These are phyloP conservation scores for Acrossocheilus wenchowensis DNA, from an alignment of 2,797 vertebrate species.

Conservation along the genomic window DNA sequence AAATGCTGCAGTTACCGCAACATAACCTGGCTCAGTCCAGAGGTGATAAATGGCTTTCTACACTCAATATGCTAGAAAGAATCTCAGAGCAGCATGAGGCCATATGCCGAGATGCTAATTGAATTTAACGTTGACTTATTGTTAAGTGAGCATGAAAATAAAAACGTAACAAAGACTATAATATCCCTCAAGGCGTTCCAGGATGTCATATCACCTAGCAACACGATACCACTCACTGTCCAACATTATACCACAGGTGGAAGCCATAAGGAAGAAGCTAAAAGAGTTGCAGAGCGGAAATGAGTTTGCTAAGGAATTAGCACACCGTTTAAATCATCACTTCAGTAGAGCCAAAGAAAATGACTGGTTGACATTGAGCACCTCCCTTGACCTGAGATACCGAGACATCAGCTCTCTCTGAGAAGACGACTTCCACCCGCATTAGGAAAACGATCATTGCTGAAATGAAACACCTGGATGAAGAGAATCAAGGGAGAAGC, in stretches of 20 bases:
- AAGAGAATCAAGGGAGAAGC: background rate
- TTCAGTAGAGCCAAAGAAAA: background rate
- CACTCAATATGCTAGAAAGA: conserved; percentile 23
- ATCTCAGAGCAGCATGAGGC: conserved; percentile 4
- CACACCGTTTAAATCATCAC: background rate
- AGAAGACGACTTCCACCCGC: background rate
- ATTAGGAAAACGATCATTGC: background rate
- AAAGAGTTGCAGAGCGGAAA: background rate
- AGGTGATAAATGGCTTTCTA: conserved; percentile 31
- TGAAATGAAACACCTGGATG: background rate
- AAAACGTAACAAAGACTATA: background rate
- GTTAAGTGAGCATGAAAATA: conserved; percentile 6
- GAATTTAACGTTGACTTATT: background rate
- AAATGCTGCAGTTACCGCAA: background rate
- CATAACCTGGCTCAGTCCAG: background rate
- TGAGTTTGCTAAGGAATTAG: conserved; percentile 12
- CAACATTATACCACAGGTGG: conserved; percentile 35
- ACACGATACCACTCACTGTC: conserved; percentile 26
- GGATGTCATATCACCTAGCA: background rate
- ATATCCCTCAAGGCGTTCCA: conserved; percentile 7
- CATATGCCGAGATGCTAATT: background rate
- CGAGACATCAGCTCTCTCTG: background rate
- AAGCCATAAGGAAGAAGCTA: background rate
- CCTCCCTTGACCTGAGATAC: conserved; percentile 47
- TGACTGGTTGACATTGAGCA: conserved; percentile 20